Conservation (phyloP, 2,113 vertebrate species). For the Suncus etruscus region DNA sequence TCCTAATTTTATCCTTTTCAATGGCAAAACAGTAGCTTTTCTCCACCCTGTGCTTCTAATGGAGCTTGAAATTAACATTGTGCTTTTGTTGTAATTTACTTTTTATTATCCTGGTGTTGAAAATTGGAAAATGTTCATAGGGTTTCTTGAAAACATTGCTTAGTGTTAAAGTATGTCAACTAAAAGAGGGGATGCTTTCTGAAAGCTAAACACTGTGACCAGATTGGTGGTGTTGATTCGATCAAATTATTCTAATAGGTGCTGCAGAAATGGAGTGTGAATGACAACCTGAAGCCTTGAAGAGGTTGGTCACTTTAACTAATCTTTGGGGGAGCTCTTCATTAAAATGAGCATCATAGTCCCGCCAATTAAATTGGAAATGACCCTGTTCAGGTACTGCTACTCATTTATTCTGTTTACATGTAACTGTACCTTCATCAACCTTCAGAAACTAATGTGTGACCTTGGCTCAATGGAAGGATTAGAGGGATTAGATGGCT, state of each 20-base stretch:
- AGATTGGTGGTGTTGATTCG: neutral
- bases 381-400: neutral
- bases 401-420: neutral
- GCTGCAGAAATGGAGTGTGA: slow-evolving; percentile 7
- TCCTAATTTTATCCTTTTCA: slow-evolving; percentile 72
- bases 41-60: slow-evolving; percentile 73
- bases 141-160: slow-evolving; percentile 41
- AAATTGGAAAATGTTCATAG: slow-evolving; percentile 59
- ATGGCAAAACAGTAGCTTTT: slow-evolving; percentile 68
- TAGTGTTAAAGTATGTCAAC: slow-evolving; percentile 54
- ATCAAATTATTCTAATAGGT: slow-evolving; percentile 42
- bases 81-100: slow-evolving; percentile 68
- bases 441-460: neutral
- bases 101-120: slow-evolving; percentile 60
- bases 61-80: slow-evolving; percentile 80
- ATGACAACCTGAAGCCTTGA: slow-evolving; percentile 10
- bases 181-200: neutral
- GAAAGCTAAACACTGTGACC: neutral
- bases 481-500: neutral
- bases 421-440: neutral
- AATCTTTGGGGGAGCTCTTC: slow-evolving; percentile 23
- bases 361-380: neutral
- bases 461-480: neutral
- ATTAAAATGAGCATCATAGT: neutral
- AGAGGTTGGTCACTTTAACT: neutral